These are phyloP conservation scores for Nannoperca obscura DNA, from an alignment of 2,797 vertebrate species.

Conservation along the genomic window DNA sequence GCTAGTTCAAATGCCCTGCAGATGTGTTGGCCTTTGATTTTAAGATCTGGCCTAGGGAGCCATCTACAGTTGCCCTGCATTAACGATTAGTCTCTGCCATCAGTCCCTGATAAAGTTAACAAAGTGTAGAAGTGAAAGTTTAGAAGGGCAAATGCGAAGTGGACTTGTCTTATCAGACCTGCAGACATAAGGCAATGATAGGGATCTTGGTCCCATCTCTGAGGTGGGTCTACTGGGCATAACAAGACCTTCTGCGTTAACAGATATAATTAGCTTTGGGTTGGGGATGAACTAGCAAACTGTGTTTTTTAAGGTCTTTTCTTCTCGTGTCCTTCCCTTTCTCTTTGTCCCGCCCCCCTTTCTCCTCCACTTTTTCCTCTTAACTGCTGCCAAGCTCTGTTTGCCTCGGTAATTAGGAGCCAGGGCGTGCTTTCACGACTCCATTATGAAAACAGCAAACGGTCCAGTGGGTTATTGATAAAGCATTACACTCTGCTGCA, in stretches of 20 bases:
- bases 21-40: conserved; percentile 19
- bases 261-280: conserved; percentile 77
- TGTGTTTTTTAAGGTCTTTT: conserved; percentile 69
- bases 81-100: conserved; percentile 15
- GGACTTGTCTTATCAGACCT: conserved; percentile 68
- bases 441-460: conserved; percentile 89
- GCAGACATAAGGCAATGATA: conserved; percentile 63
- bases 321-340: conserved; percentile 58
- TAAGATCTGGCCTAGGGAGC: background rate
- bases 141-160: conserved; percentile 68
- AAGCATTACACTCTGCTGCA: conserved; percentile 82
- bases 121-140: conserved; percentile 45
- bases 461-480: conserved; percentile 88
- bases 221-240: conserved; percentile 71
- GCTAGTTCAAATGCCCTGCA: conserved; percentile 21
- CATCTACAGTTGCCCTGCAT: background rate
- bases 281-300: conserved; percentile 63
- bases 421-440: conserved; percentile 82
- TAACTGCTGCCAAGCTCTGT: conserved; percentile 83
- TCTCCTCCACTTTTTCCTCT: conserved; percentile 68
- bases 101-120: conserved; percentile 33
- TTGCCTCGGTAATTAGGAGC: conserved; percentile 87
- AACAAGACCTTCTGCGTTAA: conserved; percentile 69
- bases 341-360: conserved; percentile 56
- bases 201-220: conserved; percentile 63